These are phyloP conservation scores for Arion vulgaris DNA, from an alignment of 1,140 invertebrate genomes.

Conservation along the genomic window DNA sequence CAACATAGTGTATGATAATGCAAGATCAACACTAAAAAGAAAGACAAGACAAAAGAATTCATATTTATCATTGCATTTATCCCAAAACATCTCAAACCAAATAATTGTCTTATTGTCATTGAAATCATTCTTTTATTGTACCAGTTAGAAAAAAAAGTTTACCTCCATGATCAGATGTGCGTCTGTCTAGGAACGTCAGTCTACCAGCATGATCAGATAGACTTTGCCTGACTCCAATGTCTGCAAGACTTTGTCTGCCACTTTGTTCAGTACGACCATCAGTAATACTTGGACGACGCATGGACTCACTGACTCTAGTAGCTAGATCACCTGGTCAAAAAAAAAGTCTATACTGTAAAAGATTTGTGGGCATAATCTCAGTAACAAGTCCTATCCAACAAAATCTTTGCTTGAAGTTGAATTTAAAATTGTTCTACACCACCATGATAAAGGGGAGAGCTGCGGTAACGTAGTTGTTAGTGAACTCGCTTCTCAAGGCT, in stretches of 20 bases:
- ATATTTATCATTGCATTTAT: neutral
- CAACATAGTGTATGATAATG: neutral
- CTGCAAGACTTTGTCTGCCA: constrained; percentile 36
- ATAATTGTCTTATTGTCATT: neutral
- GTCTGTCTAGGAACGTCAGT: constrained; percentile 41
- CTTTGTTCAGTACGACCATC: constrained; percentile 38
- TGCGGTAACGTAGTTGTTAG: too few relatives aligned
- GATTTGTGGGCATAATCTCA: neutral
- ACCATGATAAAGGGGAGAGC: too few relatives aligned
- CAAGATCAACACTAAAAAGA: too few relatives aligned
- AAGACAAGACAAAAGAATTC: neutral
- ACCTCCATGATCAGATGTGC: constrained; percentile 36
- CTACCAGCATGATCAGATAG: constrained; percentile 36
- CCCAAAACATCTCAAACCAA: neutral
- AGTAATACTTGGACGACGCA: constrained; percentile 46
- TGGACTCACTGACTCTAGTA: constrained; percentile 3
- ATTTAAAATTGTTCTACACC: too few relatives aligned
- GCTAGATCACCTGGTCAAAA: neutral
- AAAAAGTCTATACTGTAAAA: too few relatives aligned
- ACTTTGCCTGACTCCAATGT: constrained; percentile 38
- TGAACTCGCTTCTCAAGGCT: too few relatives aligned
- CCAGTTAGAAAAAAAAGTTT: neutral
- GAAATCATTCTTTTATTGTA: neutral
- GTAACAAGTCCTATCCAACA: too few relatives aligned
- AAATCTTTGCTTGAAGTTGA: too few relatives aligned